Evolutionary conservation across 2,113 vertebrate genomes (phyloP), one percentile per base, ranked within the genome.

Genomic region (Stomatorhinus ivindoensis): DNA sequence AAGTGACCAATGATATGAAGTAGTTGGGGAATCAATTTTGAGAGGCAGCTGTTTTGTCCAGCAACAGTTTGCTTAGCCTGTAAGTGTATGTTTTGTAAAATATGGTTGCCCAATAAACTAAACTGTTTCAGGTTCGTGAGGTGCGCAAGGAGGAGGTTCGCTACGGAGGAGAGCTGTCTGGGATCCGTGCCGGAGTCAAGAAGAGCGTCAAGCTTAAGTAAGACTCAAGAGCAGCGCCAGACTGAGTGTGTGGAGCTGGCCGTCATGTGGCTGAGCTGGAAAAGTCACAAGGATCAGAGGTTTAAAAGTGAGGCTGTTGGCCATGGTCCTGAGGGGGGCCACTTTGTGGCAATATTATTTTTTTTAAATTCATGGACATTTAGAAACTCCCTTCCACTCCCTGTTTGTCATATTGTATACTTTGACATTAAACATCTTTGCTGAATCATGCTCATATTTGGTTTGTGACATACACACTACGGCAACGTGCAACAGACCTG

Each of bases 111-210:
- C 21, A 31, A 50, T 86, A 11, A 39, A 53, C 7, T 53, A 65
- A 83, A 89, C 69, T 91, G 87, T 87, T 35, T 88, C 92, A 97
- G 96, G 98, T 99, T 9, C 97, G 95, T 0, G 97, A 98, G 6
- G 97, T 97, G 0, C 97, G 96, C 0, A 93, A 91, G 73, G 98
- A 99, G 88, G 92, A 96, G 86, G 93, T 94, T 0, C 94, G 97
- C 90, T 99, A 99, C 0, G 93, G 94, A 0, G 98, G 98, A 46
- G 98, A 99, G 87, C 83, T 92, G 11, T 99, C 97, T 0, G 98
- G 98, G 92, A 99, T 99, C 55, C 97, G 97, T 0, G 97, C 98
- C 0, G 98, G 98, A 17, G 96, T 99, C 91, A 99, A 99, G 95
- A 99, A 98, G 90, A 96, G 98, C 91, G 91, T 96, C 92, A 99